These are phyloP conservation scores for Drosophila orosa DNA, from an alignment of 1,140 invertebrate species.

Conservation along the genomic window DNA sequence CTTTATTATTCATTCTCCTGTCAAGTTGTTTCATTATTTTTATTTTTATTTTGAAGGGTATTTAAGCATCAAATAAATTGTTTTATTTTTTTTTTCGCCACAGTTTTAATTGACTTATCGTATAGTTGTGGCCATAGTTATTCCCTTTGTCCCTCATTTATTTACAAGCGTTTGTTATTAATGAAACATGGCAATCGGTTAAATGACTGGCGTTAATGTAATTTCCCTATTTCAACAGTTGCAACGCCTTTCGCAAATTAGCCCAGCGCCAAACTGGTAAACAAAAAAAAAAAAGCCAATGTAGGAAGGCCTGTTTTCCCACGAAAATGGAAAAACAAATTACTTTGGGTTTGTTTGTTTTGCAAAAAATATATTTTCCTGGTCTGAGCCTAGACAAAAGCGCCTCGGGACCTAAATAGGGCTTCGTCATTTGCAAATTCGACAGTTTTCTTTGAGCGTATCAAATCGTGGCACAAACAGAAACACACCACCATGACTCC, in stretches of 20 bases:
- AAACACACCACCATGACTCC: conserved; percentile 3
- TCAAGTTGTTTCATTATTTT: background rate
- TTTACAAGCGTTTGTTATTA: conserved; percentile 20
- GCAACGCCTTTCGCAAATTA: conserved; percentile 34
- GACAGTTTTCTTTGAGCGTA: conserved; percentile 68
- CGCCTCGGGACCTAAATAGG: conserved; percentile 42
- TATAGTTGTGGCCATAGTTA: conserved; percentile 23
- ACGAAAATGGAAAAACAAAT: conserved; percentile 50
- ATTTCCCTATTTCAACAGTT: conserved; percentile 38
- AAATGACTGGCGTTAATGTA: conserved; percentile 40
- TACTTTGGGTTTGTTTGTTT: conserved; percentile 54
- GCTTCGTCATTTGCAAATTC: conserved; percentile 62
- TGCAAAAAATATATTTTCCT: conserved; percentile 45
- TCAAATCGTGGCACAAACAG: conserved; percentile 58
- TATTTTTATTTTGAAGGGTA: background rate
- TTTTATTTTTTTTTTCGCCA: background rate
- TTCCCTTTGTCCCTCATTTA: conserved; percentile 9
- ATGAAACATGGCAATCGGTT: conserved; percentile 23
- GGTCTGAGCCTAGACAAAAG: conserved; percentile 33
- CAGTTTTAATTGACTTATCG: conserved; percentile 40
- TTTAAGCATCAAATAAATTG: background rate
- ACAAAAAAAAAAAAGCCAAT: conserved; percentile 10
- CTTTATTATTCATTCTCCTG: background rate
- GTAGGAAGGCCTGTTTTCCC: conserved; percentile 26
- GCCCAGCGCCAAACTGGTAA: conserved; percentile 10